phyloP scores from a whole-genome alignment of 2,888 invertebrate genomes.

The Acanthosepion lycidas region DNA sequence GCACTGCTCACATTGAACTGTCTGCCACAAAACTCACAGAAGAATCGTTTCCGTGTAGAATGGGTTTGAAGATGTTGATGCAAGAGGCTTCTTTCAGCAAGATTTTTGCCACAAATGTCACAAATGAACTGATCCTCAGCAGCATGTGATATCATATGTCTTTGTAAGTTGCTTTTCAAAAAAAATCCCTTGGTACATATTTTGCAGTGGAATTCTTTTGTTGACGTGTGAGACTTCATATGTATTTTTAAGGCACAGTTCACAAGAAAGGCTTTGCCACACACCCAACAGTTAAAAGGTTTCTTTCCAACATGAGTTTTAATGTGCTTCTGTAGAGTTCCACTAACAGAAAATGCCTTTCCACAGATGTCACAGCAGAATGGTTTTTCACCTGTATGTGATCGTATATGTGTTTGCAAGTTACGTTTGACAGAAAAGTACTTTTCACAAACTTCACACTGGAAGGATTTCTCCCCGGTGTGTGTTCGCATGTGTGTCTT shows the following conservation, averaged over 20 bases:
- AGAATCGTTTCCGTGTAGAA: neutral
- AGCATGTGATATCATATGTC: neutral
- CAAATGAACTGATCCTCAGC: neutral
- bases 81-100: neutral
- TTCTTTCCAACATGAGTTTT: neutral
- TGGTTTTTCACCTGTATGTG: constrained; percentile 35
- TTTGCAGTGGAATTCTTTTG: neutral
- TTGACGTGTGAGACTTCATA: neutral
- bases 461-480: neutral
- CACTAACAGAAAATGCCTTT: neutral
- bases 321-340: neutral
- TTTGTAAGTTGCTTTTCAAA: neutral
- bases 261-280: neutral
- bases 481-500: neutral
- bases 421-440: neutral
- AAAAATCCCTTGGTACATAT: neutral
- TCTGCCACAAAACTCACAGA: neutral
- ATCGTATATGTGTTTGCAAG: neutral
- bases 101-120: neutral
- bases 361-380: constrained; percentile 1
- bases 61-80: neutral
- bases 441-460: constrained; percentile 40
- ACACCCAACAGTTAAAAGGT: neutral
- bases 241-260: neutral
- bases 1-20: neutral